These are phyloP conservation scores for Sinhomidia bicolor DNA, from an alignment of 2,888 invertebrate genomes.

Conservation along the genomic window DNA sequence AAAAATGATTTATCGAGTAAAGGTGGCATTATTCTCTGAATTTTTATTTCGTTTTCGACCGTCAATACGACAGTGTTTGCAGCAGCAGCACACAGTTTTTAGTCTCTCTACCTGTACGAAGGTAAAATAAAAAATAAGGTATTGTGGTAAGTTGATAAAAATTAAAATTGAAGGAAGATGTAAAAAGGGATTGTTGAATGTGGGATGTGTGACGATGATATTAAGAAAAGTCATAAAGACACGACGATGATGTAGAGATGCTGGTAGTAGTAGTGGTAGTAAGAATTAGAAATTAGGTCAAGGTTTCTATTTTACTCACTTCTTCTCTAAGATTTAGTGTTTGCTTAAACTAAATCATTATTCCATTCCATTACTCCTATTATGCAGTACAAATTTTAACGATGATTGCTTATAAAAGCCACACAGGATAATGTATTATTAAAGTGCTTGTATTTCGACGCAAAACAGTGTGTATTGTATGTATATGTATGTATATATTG, in stretches of 20 bases:
- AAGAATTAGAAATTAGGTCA: slow-evolving; percentile 57
- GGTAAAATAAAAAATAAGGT: neutral
- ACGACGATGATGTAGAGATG: too few species aligned
- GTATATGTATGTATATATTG: neutral
- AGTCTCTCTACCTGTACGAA: slow-evolving; percentile 6
- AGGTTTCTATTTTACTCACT: slow-evolving; percentile 54
- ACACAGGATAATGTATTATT: neutral
- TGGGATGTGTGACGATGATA: slow-evolving; percentile 26
- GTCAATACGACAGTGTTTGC: neutral
- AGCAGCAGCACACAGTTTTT: neutral
- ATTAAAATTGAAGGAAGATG: slow-evolving; percentile 46
- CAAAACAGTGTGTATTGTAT: neutral
- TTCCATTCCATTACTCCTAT: neutral
- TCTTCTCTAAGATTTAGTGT: slow-evolving; percentile 18
- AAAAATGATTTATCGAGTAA: too few species aligned
- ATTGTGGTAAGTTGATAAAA: slow-evolving; percentile 12
- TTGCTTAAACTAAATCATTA: slow-evolving; percentile 37
- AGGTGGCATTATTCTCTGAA: too few species aligned
- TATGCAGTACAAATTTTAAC: slow-evolving; percentile 18
- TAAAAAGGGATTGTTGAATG: slow-evolving; percentile 38
- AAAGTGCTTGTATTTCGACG: too few species aligned
- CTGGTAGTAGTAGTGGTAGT: neutral
- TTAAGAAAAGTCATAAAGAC: slow-evolving; percentile 51
- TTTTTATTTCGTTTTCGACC: neutral
- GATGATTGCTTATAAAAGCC: neutral